A percentile compares a stretch with the other conserved stretches of the same genome.
These are phyloP conservation scores for Tychaedon coryphoeus DNA, from an alignment of 2,113 vertebrate species.

Conservation along the genomic window DNA sequence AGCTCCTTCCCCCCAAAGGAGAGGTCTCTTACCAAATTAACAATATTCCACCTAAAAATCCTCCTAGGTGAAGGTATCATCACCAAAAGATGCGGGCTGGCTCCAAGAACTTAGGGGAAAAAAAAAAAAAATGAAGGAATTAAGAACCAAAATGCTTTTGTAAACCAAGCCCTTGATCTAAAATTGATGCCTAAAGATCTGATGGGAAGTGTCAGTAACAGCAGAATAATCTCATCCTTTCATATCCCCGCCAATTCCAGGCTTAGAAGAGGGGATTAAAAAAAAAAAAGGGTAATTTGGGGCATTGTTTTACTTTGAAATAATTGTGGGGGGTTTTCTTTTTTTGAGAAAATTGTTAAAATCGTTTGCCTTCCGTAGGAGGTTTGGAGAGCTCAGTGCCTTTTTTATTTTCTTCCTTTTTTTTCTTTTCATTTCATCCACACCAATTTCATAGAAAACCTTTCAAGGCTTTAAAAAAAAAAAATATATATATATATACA, in stretches of 20 bases:
- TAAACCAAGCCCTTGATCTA: slow-evolving; percentile 57
- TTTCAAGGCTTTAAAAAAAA: not conserved
- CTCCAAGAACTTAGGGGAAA: not conserved
- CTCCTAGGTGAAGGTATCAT: not conserved
- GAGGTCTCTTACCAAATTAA: not conserved
- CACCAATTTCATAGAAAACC: fast-evolving
- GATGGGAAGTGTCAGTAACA: slow-evolving; percentile 55
- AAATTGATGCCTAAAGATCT: slow-evolving; percentile 46
- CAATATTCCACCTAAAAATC: not conserved
- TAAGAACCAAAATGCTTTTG: slow-evolving; percentile 35
- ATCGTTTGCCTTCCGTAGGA: not conserved
- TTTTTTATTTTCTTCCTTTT: fast-evolving
- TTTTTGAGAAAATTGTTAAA: not conserved
- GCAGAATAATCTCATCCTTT: slow-evolving; percentile 41
- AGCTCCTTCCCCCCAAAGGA: not conserved
- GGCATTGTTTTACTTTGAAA: slow-evolving; percentile 15
- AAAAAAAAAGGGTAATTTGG: not conserved
- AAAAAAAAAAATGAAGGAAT: not conserved
- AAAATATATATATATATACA: too few relatives aligned
- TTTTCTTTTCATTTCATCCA: too few relatives aligned
- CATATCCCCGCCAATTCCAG: slow-evolving; percentile 35
- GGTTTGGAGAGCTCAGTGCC: not conserved
- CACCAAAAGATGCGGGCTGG: not conserved
- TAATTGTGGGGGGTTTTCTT: not conserved
- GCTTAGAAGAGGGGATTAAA: not conserved